A percentile compares a stretch with the other conserved stretches of the same genome.
Evolutionary conservation across 1,140 invertebrate genomes (phyloP).

Genomic region (Heliconius melpomene): DNA sequence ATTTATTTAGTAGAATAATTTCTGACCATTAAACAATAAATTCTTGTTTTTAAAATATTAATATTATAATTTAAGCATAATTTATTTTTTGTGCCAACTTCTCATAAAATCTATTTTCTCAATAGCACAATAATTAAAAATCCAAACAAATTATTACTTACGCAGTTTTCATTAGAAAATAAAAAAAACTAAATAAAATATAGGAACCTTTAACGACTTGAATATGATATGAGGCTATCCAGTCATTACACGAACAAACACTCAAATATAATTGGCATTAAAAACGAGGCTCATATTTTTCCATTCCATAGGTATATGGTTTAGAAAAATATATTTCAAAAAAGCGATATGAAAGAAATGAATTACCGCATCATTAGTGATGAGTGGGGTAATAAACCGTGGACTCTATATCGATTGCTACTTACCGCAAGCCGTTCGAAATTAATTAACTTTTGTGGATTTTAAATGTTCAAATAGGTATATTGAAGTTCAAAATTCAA

Average conservation of each 20-base stretch:
- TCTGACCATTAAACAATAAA: too few relatives aligned
- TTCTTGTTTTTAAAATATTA: too few relatives aligned
- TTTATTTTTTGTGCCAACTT: too few relatives aligned
- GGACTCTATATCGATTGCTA: conserved; percentile 37
- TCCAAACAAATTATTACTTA: not conserved
- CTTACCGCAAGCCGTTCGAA: conserved; percentile 44
- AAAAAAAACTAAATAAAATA: not conserved
- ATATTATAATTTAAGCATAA: too few relatives aligned
- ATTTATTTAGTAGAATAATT: conserved; percentile 27
- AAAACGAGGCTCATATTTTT: not conserved
- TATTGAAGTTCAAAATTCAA: conserved; percentile 66
- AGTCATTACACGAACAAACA: not conserved
- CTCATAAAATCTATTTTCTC: too few relatives aligned
- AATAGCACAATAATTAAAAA: too few relatives aligned
- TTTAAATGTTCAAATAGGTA: conserved; percentile 51
- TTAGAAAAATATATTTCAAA: conserved; percentile 9
- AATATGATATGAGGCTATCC: not conserved
- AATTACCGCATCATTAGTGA: conserved; percentile 32
- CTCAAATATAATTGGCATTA: conserved; percentile 6
- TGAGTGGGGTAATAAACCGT: conserved; percentile 33
- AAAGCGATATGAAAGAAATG: conserved; percentile 7
- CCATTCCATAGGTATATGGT: not conserved
- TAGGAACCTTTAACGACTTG: not conserved
- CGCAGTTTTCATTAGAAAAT: not conserved
- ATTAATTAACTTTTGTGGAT: conserved; percentile 69